Conservation (phyloP, 2,888 invertebrate species). For the Mesorhabditis spiculigera region DNA sequence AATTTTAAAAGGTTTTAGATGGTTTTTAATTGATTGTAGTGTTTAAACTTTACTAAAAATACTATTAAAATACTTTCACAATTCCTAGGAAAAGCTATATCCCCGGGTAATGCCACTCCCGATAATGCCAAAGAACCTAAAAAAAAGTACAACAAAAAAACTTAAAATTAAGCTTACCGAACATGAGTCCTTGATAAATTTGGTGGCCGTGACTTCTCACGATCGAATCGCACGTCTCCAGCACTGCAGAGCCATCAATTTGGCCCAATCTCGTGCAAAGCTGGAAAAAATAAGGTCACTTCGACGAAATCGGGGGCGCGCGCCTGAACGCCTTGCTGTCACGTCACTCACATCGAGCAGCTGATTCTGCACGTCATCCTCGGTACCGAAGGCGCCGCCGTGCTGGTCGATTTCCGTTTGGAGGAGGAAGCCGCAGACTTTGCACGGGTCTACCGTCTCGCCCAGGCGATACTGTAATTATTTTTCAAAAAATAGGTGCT, state of each 20-base stretch:
- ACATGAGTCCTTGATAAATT: background rate
- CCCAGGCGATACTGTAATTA: too few relatives aligned
- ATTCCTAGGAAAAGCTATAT: too few relatives aligned
- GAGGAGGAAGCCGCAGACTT: background rate
- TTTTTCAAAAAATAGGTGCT: too few relatives aligned
- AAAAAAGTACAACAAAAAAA: too few relatives aligned
- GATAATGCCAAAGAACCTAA: too few relatives aligned
- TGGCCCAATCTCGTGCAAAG: background rate
- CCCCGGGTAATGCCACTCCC: too few relatives aligned
- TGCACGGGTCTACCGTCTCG: background rate
- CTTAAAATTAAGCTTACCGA: background rate
- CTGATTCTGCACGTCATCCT: background rate
- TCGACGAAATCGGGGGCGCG: background rate
- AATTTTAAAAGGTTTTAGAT: too few relatives aligned
- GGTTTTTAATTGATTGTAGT: too few relatives aligned
- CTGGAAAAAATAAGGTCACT: background rate
- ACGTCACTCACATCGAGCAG: background rate
- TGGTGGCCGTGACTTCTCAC: background rate
- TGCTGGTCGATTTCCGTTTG: background rate
- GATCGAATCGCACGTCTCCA: background rate
- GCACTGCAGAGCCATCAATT: background rate
- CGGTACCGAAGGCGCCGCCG: background rate
- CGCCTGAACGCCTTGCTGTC: background rate
- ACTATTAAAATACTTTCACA: too few relatives aligned
- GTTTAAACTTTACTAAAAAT: too few relatives aligned